Base-by-base conservation (phyloP, 2,888 invertebrate genomes). In the Gonocerus acuteangulatus region DNA sequence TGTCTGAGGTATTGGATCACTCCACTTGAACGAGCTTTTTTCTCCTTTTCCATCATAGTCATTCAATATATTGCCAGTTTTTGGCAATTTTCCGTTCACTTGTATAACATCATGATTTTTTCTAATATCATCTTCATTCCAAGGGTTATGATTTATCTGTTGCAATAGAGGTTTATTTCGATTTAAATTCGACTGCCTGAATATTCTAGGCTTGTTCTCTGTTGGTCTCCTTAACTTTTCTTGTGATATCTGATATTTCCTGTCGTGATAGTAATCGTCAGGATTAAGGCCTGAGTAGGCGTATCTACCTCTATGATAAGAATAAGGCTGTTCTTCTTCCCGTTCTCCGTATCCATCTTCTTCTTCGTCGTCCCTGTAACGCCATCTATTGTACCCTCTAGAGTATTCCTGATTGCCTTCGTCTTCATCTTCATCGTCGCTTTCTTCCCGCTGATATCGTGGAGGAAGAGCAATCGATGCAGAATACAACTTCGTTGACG, bases 401-500 rank as follows among this genome's bases (percentile, higher is more conserved):
- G 6, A 36, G 34, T 19, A 36, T 2, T 32, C 23, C 2, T 19
- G 32, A 22, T 16, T 19, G 6, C 21, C 21, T 19, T 19, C 22
- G 23, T 63, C 65, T 2, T 66, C 63, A 18, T 62, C 63, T 1
- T 62, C 63, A 13, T 62, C 49, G 15, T 64, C 64, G 3, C 15
- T 36, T 2, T 23, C 22, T 9, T 42, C 15, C 9, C 39, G 36
- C n/a, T 54, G 42, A 1, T 27, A 64, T n/a, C 64, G 18, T 11
- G 62, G 56, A 4, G 63, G 64, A 1, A 51, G 48, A 7, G 58
- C 45, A 1, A 67, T 60, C 11, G 65, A 59, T 9, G 65, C 62
- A 16, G 66, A 63, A 22, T 62, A 65, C 11, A 60, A 48, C 45
- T 63, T 66, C 18, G 48, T 65, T n/a, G 63, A 54, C 15, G 61